Evolutionary conservation across 2,888 invertebrate genomes (phyloP), one percentile per base, ranked within the genome.

Genomic region (Tromatobia lineatoria): DNA sequence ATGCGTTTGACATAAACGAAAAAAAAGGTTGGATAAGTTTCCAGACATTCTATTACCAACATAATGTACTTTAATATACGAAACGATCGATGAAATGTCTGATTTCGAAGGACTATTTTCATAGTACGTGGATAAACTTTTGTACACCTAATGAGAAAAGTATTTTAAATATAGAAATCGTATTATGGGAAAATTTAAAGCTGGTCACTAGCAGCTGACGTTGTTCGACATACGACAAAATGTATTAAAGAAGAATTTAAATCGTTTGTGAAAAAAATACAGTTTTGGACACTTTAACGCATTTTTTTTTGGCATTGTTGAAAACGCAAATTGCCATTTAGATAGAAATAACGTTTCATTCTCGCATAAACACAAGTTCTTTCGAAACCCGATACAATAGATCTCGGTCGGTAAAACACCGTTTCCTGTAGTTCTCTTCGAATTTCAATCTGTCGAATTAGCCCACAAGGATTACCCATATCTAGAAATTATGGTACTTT

Each of bases 61-160:
- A 25, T 25, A 25, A 25, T 57, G 25, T 25, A 57, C 57, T 25
- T 25, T 11, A 57, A 25, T 8, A 25, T 25, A 15, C 20, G 11
- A 23, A 57, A 25, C 57, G 54, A 54, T 54, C 54, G 54, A 54
- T 54, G 23, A 54, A 54, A 23, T 23, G 54, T 54, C 23, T 57
- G 25, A 57, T 25, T 57, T 57, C 3, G 25, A 25, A 25, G 57
- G 57, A 25, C 20, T 23, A 11, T 25, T 25, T 57, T 57, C 25
- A 25, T 25, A 23, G 11, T 23, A 3, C 57, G 13, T 11, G 3
- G 6, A 57, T 13, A 15, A 11, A 25, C 25, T 25, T 57, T 25
- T 57, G 57, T 57, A 23, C 3, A 13, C 3, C 23, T 57, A 13
- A 57, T 57, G 57, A 57, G 57, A 57, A 57, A 25, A 25, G 57